Conservation (phyloP, 2,888 invertebrate species). For the Xanthorhoe spadicearia region DNA sequence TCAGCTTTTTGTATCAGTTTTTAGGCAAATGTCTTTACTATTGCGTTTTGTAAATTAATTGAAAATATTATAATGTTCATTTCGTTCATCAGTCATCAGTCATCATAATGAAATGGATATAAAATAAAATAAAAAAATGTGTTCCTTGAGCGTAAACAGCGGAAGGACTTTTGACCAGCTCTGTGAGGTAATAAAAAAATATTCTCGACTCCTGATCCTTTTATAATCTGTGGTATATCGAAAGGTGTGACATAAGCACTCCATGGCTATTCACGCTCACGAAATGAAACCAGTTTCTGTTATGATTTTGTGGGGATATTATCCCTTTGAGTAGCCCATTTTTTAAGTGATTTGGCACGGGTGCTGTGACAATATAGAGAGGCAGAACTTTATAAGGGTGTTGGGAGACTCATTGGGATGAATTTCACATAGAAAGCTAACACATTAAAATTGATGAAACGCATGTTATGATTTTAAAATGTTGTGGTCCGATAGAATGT, state of each 20-base stretch:
- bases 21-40: no score
- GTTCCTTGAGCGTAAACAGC: no score
- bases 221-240: slow-evolving; percentile 44
- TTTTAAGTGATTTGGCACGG: slow-evolving; percentile 58
- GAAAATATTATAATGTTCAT: no score
- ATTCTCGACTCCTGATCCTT: slow-evolving; percentile 11
- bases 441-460: slow-evolving; percentile 2
- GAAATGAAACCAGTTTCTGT: slow-evolving; percentile 67
- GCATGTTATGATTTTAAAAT: slow-evolving; percentile 6
- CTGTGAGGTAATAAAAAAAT: no score
- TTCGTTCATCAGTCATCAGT: no score
- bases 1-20: no score
- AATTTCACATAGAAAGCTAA: slow-evolving; percentile 23
- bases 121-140: no score
- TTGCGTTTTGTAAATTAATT: no score
- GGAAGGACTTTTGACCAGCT: no score
- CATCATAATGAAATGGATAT: no score
- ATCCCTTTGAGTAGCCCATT: slow-evolving; percentile 63
- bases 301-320: slow-evolving; percentile 67
- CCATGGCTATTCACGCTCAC: slow-evolving; percentile 71
- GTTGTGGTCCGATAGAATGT: not conserved
- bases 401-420: slow-evolving; percentile 25
- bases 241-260: slow-evolving; percentile 79
- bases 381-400: slow-evolving; percentile 26
- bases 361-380: slow-evolving; percentile 48